A percentile compares a stretch with the other conserved stretches of the same genome.
Conservation (phyloP, 2,113 vertebrate genomes). For the Pseudopipra pipra region DNA sequence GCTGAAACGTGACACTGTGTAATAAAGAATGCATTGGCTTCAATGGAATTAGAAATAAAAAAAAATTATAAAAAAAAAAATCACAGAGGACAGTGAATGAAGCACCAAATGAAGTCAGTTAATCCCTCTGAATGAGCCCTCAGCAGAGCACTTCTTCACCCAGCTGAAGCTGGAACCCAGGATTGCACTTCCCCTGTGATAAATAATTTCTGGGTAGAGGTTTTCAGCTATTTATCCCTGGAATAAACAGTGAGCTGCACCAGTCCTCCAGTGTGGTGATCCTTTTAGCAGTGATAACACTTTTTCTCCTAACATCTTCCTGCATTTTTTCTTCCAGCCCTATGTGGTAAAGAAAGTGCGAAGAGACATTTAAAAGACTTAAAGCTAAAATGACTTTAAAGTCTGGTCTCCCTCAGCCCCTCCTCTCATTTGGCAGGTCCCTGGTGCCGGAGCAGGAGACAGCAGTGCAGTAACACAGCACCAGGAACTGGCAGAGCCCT, state of each 20-base stretch:
- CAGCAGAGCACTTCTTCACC: constrained; percentile 39
- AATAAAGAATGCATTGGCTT: background rate
- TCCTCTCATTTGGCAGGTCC: background rate
- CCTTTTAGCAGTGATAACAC: background rate
- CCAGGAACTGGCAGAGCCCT: background rate
- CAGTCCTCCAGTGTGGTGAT: background rate
- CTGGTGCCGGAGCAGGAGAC: background rate
- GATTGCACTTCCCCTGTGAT: constrained; percentile 3
- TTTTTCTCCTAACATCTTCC: background rate
- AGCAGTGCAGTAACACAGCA: background rate
- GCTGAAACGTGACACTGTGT: background rate
- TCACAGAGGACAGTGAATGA: background rate
- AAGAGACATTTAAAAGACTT: constrained; percentile 30
- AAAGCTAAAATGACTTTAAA: background rate
- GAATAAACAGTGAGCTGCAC: background rate
- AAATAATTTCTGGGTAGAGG: constrained; percentile 32
- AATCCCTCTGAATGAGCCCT: constrained; percentile 10
- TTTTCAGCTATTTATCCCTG: constrained; percentile 44
- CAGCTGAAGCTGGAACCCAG: background rate
- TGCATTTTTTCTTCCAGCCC: background rate
- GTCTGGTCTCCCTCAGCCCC: background rate
- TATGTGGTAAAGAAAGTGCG: background rate
- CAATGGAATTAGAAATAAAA: background rate
- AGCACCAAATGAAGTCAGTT: constrained; percentile 7
- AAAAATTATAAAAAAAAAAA: background rate